A percentile compares a stretch with the other conserved stretches of the same genome.
Evolutionary conservation across 92 coral and sea anemone genomes (phyloP).

Genomic region (Desmophyllum pertusum): DNA sequence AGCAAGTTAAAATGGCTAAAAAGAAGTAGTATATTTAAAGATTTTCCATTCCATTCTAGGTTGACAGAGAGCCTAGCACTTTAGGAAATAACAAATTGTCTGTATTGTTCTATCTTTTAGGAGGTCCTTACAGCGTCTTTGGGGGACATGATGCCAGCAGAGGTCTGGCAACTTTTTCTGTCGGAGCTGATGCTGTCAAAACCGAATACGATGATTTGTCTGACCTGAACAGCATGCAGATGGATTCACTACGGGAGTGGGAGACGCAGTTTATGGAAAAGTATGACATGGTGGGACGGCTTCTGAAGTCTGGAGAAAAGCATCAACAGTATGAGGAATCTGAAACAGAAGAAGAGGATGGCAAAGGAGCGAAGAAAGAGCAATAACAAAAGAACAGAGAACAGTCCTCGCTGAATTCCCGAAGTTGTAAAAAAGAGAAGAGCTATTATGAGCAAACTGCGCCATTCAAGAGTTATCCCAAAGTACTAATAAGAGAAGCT

Average conservation of each 20-base stretch:
- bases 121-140: constrained; percentile 96
- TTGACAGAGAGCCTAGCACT: background rate
- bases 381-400: constrained; percentile 28
- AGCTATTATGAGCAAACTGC: background rate
- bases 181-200: constrained; percentile 91
- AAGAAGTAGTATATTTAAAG: no score
- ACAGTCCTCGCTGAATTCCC: background rate
- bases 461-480: background rate
- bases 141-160: constrained; percentile 99
- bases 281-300: constrained; percentile 90
- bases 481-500: background rate
- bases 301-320: constrained; percentile 91
- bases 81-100: background rate
- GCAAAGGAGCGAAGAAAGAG: constrained; percentile 74
- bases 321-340: constrained; percentile 96
- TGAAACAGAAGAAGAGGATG: constrained; percentile 96
- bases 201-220: constrained; percentile 93
- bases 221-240: constrained; percentile 97
- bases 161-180: constrained; percentile 95
- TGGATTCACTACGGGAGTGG: constrained; percentile 96
- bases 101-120: constrained; percentile 36
- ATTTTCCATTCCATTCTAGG: background rate
- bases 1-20: no score
- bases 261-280: constrained; percentile 96
- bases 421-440: background rate